A percentile compares a stretch with the other conserved stretches of the same genome.
These are phyloP conservation scores for Microtus richardsoni DNA, from an alignment of 2,113 vertebrate genomes.

Conservation along the genomic window DNA sequence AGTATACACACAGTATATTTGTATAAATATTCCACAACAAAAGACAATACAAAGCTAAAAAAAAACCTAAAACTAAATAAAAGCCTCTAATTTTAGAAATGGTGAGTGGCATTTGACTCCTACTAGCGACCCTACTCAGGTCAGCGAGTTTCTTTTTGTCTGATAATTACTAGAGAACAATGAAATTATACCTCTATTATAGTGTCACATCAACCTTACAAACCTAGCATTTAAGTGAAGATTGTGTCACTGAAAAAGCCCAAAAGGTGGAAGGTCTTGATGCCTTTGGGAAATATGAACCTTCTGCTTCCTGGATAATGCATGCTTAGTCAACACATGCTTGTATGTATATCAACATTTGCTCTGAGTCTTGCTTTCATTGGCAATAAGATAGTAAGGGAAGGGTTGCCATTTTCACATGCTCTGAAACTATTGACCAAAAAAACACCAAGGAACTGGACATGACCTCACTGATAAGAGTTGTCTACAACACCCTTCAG, in stretches of 20 bases:
- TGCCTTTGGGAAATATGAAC: neutral
- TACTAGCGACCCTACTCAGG: neutral
- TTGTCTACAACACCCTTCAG: no score
- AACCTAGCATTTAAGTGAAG: neutral
- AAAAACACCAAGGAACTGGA: neutral
- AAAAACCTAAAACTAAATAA: neutral
- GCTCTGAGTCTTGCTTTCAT: neutral
- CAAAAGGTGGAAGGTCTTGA: neutral
- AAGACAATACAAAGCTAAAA: neutral
- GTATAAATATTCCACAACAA: neutral
- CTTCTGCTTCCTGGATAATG: neutral
- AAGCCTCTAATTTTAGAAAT: neutral
- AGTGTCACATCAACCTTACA: no score
- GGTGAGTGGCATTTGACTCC: neutral
- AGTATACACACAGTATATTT: neutral
- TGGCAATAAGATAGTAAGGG: neutral
- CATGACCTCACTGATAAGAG: neutral
- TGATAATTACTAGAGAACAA: neutral
- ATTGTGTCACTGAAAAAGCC: neutral
- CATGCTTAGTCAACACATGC: neutral
- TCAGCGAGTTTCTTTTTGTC: neutral
- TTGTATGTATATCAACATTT: no score
- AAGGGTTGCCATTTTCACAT: neutral
- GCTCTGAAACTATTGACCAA: neutral
- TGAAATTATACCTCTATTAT: neutral